Evolutionary conservation across 2,113 vertebrate species (phyloP), one percentile per base, ranked within the genome.

Genomic region (Dasyprocta punctata): DNA sequence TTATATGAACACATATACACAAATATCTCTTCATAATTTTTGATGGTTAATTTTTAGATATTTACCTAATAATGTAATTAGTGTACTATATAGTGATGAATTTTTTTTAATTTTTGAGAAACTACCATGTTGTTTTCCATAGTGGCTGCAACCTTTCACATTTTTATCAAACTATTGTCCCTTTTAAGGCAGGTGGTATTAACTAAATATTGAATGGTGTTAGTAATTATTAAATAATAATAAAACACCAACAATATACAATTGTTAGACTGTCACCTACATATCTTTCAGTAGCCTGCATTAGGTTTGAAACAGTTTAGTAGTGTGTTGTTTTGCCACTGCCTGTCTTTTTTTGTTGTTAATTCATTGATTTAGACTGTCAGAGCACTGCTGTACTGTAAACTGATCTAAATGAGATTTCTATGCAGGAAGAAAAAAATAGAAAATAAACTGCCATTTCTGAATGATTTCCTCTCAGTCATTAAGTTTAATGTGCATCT

Each of bases 371-470:
- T 92, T 82, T 90, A 61, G 78, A 94, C n/a, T 41, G 3, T 22
- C 86, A 82, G 73, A 90, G 13, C n/a, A 38, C 54, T 77, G 63
- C 30, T 82, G 67, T 73, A 4, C 7, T n/a, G 28, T n/a, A 92
- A 90, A 86, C 87, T 71, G 47, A 52, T 83, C 49, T 95, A 81
- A 97, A 17, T 96, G 82, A 44, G 30, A 95, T 97, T 91, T 92
- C 16, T 61, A 85, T 58, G 65, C 71, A 95, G 94, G 73, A 87
- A 96, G 96, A 87, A 26, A 14, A n/a, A 63, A 30, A 65, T 90
- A 89, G 94, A 89, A 71, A 95, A 77, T 38, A 97, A 96, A 71
- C 26, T 73, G 20, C 58, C 8, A n/a, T 92, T 96, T 96, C 33
- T 94, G 71, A 82, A 94, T 52, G 60, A 94, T 95, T 49, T 36